Evolutionary conservation across 2,113 vertebrate genomes (phyloP).

Genomic region (Turdus rufiventris): DNA sequence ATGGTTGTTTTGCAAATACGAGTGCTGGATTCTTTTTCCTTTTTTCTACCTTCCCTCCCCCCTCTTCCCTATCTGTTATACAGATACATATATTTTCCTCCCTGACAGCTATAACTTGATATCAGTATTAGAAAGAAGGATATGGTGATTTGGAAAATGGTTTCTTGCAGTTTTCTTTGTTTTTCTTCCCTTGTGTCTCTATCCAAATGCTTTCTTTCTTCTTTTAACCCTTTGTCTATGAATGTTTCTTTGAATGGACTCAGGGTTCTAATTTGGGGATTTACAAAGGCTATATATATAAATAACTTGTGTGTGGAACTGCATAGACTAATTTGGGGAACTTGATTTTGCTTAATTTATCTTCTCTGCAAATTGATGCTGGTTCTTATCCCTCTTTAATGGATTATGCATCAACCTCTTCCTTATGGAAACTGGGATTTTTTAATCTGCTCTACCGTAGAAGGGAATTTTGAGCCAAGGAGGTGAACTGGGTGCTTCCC

Average conservation of each 20-base stretch:
- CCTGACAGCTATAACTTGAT: background rate
- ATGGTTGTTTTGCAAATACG: background rate
- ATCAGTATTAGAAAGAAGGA: background rate
- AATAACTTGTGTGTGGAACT: background rate
- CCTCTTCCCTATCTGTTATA: background rate
- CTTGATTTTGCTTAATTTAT: background rate
- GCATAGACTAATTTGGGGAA: background rate
- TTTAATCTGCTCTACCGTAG: background rate
- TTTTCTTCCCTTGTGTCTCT: background rate
- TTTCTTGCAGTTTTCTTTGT: conserved; percentile 44
- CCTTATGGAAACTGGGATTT: background rate
- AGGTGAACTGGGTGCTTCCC: background rate
- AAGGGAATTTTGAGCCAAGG: background rate
- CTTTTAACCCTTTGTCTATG: conserved; percentile 2
- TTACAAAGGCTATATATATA: background rate
- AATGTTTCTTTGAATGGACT: background rate
- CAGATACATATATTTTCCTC: background rate
- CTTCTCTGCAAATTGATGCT: background rate
- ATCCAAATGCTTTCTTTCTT: background rate
- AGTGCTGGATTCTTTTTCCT: background rate
- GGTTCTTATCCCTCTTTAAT: background rate
- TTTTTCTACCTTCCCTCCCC: fast-evolving
- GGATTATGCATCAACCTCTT: background rate
- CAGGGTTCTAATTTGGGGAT: background rate
- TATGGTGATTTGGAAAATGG: background rate